Evolutionary conservation across 1,140 invertebrate species (phyloP), one percentile per base, ranked within the genome.

Genomic region (Drosophila ananassae): DNA sequence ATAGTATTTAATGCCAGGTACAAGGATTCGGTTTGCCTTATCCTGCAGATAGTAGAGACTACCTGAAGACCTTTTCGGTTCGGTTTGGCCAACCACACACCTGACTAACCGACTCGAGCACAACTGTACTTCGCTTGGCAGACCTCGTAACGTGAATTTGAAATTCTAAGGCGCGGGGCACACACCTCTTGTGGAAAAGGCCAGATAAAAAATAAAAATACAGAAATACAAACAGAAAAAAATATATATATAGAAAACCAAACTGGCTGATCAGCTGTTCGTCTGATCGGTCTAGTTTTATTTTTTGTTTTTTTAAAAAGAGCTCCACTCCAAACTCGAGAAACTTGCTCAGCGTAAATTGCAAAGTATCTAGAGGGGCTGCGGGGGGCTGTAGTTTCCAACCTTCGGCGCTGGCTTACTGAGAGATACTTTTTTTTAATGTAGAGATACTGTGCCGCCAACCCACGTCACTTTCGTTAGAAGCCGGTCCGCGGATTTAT

Each of bases 241-340:
- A 57, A 21, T n/a, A 57, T 32, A 37, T 37, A 37, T 37, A 44
- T 44, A 17, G 2, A 44, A 44, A 22, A 3, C 8, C 34, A 89
- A 87, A 87, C 82, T 82, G 74, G 83, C 82, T 89, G 77, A 89
- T 87, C 82, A 87, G 82, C 82, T 87, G 82, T 89, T 87, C 59
- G 74, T 58, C 75, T 83, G 78, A 78, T 87, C 59, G 75, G 77
- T 77, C 82, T 73, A 79, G 82, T 87, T 87, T 81, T 61, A 12
- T 37, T 37, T 37, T 8, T 28, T 28, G 6, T 28, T 32, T 32
- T 32, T 32, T 8, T 32, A 7, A 8, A 32, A 28, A 60, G 48
- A 50, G 53, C 60, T 67, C 63, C 32, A 25, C 59, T 63, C 44
- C 17, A 47, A 67, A 62, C 56, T 71, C 60, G 47, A 74, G 60